phyloP scores from a whole-genome alignment of 2,797 vertebrate species.

The Paratrypauchen microcephalus region DNA sequence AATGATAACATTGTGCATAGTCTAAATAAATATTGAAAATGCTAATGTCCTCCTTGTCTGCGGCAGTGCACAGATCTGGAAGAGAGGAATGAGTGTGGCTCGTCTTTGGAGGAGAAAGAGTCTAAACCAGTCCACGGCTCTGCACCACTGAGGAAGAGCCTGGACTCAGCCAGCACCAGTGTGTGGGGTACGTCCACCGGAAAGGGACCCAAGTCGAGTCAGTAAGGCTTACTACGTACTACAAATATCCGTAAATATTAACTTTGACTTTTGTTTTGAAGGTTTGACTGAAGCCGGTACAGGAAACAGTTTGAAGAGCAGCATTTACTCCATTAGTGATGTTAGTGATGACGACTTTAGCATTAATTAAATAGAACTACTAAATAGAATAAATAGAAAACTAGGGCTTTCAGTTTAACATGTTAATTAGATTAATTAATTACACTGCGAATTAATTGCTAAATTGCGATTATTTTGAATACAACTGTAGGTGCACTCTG shows the following conservation, averaged over 20 bases:
- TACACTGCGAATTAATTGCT: too few species aligned
- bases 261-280: conserved; percentile 43
- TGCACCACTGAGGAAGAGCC: conserved; percentile 70
- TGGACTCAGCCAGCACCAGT: conserved; percentile 77
- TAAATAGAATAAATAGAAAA: too few species aligned
- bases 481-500: too few species aligned
- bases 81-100: conserved; percentile 80
- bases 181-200: conserved; percentile 79
- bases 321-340: conserved; percentile 85
- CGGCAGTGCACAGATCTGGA: conserved; percentile 78
- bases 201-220: conserved; percentile 72
- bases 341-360: conserved; percentile 85
- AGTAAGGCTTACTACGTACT: background rate
- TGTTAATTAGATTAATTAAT: too few species aligned
- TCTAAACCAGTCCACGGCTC: conserved; percentile 61
- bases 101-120: conserved; percentile 83
- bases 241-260: background rate
- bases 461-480: too few species aligned
- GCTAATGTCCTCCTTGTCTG: background rate
- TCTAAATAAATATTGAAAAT: background rate
- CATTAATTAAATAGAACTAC: conserved; percentile 38
- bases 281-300: conserved; percentile 82
- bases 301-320: conserved; percentile 88
- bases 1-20: background rate
- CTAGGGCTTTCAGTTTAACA: too few species aligned